A percentile compares a stretch with the other conserved stretches of the same genome.
These are phyloP conservation scores for Equus quagga DNA, from an alignment of 2,113 vertebrate species.

Conservation along the genomic window DNA sequence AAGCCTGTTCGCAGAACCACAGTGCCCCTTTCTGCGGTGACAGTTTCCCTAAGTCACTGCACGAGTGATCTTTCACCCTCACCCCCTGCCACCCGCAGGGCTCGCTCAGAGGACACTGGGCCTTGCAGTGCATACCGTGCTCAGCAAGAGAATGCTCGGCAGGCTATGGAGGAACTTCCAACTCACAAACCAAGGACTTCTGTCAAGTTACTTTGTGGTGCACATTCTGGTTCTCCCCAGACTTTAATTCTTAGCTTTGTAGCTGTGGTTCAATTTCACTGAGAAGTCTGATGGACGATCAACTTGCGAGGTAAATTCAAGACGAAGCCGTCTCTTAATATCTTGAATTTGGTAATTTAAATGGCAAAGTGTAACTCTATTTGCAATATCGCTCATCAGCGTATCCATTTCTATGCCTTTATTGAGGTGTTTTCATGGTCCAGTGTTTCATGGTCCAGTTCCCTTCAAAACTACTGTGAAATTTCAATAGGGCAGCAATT, in stretches of 20 bases:
- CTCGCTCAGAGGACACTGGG: conserved; percentile 27
- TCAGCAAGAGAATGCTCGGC: accelerated
- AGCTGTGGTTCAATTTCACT: not conserved
- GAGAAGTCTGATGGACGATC: not conserved
- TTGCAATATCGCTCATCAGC: conserved; percentile 1
- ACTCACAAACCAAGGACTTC: not conserved
- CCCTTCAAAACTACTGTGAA: not conserved
- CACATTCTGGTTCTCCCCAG: not conserved
- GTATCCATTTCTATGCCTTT: not conserved
- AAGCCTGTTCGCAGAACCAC: not conserved
- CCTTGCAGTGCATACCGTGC: not conserved
- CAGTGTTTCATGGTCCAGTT: not conserved
- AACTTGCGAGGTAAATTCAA: not conserved
- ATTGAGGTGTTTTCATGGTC: not conserved
- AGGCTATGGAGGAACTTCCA: not conserved
- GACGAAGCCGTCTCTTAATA: not conserved
- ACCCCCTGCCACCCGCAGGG: not conserved
- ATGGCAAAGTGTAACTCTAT: not conserved
- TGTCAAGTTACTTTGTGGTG: not conserved
- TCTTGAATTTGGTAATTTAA: conserved; percentile 7
- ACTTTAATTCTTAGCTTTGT: not conserved
- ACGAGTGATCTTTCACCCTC: not conserved
- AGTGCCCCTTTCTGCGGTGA: not conserved
- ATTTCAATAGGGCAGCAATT: not conserved
- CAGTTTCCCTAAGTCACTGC: not conserved